A percentile compares a stretch with the other conserved stretches of the same genome.
Conservation (phyloP, 2,888 invertebrate species). For the Sericinus montela region DNA sequence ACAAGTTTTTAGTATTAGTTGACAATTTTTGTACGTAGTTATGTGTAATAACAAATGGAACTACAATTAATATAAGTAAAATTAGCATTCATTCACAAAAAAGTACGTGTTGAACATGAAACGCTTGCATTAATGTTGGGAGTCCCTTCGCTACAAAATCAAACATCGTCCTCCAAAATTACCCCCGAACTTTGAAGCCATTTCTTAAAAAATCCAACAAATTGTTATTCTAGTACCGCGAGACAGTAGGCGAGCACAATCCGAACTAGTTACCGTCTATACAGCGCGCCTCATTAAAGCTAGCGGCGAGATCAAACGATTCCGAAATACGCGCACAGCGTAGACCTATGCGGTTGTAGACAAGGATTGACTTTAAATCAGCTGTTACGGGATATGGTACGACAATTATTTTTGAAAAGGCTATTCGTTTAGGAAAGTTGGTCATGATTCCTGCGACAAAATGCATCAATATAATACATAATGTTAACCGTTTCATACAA, state of each 20-base stretch:
- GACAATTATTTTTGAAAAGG: slow-evolving; percentile 14
- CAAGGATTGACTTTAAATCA: slow-evolving; percentile 25
- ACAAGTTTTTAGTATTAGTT: too few relatives aligned
- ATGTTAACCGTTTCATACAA: too few relatives aligned
- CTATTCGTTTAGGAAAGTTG: slow-evolving; percentile 3
- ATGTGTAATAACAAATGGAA: too few relatives aligned
- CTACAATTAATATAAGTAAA: too few relatives aligned
- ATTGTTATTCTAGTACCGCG: slow-evolving; percentile 41
- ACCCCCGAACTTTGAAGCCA: slow-evolving; percentile 5
- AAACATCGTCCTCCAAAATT: not conserved
- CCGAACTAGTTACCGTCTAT: slow-evolving; percentile 67
- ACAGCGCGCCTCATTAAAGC: slow-evolving; percentile 70
- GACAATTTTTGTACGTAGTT: too few relatives aligned
- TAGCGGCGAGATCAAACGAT: slow-evolving; percentile 82
- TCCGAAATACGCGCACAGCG: slow-evolving; percentile 71
- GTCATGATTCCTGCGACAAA: not conserved
- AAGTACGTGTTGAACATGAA: too few relatives aligned
- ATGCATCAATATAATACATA: too few relatives aligned
- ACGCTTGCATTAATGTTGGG: not conserved
- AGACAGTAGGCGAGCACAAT: slow-evolving; percentile 60
- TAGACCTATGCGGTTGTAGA: slow-evolving; percentile 52
- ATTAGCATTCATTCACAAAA: too few relatives aligned
- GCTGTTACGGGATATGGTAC: slow-evolving; percentile 32
- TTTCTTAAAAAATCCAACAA: slow-evolving; percentile 42
- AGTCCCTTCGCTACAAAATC: not conserved